phyloP scores from a whole-genome alignment of 1,140 invertebrate species.

The Euglossa dilemma region DNA sequence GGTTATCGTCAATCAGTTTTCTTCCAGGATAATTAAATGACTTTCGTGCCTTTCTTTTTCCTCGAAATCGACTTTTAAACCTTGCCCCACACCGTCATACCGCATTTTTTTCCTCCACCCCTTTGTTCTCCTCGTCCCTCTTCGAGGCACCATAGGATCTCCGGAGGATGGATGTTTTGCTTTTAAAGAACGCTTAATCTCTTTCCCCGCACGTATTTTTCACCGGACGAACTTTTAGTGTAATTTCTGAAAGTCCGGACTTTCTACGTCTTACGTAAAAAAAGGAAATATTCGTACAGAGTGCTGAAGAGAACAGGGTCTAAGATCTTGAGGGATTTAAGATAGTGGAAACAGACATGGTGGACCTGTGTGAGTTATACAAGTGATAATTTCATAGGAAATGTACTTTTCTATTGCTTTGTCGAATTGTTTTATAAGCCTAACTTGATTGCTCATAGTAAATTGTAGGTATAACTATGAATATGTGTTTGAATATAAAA shows the following conservation, averaged over 20 bases:
- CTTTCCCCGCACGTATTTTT: background rate
- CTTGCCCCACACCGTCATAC: too few species aligned
- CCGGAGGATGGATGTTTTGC: background rate
- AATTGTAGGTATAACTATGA: too few species aligned
- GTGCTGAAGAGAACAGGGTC: background rate
- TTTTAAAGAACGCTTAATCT: background rate
- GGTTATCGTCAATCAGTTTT: conserved; percentile 49
- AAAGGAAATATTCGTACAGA: background rate
- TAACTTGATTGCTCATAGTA: too few species aligned
- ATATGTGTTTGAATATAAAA: too few species aligned
- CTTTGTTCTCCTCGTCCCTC: background rate
- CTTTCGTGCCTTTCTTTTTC: background rate
- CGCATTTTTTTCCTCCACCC: background rate
- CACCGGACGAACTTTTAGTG: background rate
- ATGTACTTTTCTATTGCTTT: too few species aligned
- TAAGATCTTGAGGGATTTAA: too few species aligned
- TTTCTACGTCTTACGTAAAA: conserved; percentile 10
- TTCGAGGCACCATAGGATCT: background rate
- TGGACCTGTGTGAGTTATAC: too few species aligned
- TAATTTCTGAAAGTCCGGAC: background rate
- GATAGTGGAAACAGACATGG: too few species aligned
- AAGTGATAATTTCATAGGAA: too few species aligned
- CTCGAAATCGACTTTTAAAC: background rate
- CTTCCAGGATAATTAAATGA: conserved; percentile 36
- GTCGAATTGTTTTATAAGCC: too few species aligned